A percentile compares a stretch with the other conserved stretches of the same genome.
These are phyloP conservation scores for Saturnia pavonia DNA, from an alignment of 2,888 invertebrate genomes.

Conservation along the genomic window DNA sequence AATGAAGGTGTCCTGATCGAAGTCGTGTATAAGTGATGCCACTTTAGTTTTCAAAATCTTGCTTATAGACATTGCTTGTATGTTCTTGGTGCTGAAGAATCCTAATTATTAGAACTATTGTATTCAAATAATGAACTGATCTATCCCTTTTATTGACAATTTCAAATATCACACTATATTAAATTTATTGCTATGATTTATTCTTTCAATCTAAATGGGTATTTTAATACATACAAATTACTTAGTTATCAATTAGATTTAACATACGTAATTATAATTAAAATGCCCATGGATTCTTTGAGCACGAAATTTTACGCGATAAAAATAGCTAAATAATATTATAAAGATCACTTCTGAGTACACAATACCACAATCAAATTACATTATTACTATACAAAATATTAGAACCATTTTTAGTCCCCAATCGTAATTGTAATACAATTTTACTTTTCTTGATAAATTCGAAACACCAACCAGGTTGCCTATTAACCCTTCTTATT, in stretches of 20 bases:
- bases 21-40: too few species aligned
- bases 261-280: conserved; percentile 1
- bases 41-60: too few species aligned
- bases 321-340: background rate
- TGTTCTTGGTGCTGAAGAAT: background rate
- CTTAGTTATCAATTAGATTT: background rate
- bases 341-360: conserved; percentile 8
- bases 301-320: background rate
- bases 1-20: too few species aligned
- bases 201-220: background rate
- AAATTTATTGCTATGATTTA: background rate
- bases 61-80: background rate
- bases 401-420: background rate
- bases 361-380: background rate
- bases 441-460: background rate
- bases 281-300: conserved; percentile 18
- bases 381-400: background rate
- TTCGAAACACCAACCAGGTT: background rate
- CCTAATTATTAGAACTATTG: background rate
- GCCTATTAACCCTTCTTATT: background rate
- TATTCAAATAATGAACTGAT: background rate
- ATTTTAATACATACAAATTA: background rate
- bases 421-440: too few species aligned
- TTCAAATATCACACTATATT: background rate
- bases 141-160: background rate